Percentiles rank a stretch among this genome's conserved stretches.
These are phyloP conservation scores for Tetraneura akinire DNA, from an alignment of 1,140 invertebrate species.

Conservation along the genomic window DNA sequence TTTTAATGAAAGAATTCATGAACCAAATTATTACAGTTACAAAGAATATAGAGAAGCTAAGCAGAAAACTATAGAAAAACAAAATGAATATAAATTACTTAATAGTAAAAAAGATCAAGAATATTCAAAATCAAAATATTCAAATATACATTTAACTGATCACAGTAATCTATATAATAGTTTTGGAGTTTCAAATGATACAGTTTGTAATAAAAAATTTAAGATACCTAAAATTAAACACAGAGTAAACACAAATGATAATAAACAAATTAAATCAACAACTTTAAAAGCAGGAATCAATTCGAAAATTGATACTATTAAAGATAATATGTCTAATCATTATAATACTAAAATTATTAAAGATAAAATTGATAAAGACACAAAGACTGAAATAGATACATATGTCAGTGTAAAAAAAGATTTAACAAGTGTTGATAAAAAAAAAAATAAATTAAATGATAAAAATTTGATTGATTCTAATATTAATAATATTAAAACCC, in stretches of 20 bases:
- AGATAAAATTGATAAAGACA: not conserved
- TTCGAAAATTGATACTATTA: not conserved
- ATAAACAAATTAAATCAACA: not conserved
- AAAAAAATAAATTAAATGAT: too few relatives aligned
- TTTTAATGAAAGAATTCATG: not conserved
- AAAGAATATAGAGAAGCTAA: constrained; percentile 20
- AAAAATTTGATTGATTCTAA: too few relatives aligned
- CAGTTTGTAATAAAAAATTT: constrained; percentile 16
- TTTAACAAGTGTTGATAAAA: not conserved
- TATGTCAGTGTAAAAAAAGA: not conserved
- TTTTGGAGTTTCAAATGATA: constrained; percentile 13
- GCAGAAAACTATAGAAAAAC: not conserved
- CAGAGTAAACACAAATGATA: not conserved
- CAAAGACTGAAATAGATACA: not conserved
- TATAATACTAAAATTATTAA: too few relatives aligned
- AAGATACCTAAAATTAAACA: constrained; percentile 46
- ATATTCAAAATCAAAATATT: too few relatives aligned
- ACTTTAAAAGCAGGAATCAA: too few relatives aligned
- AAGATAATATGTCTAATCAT: too few relatives aligned
- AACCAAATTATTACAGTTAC: not conserved
- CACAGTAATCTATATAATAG: not conserved
- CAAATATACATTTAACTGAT: not conserved
- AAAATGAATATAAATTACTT: not conserved
- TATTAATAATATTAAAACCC: not conserved
- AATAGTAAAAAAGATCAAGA: not conserved